A percentile compares a stretch with the other conserved stretches of the same genome.
These are phyloP conservation scores for Pherbina coryleti DNA, from an alignment of 2,888 invertebrate species.

Conservation along the genomic window DNA sequence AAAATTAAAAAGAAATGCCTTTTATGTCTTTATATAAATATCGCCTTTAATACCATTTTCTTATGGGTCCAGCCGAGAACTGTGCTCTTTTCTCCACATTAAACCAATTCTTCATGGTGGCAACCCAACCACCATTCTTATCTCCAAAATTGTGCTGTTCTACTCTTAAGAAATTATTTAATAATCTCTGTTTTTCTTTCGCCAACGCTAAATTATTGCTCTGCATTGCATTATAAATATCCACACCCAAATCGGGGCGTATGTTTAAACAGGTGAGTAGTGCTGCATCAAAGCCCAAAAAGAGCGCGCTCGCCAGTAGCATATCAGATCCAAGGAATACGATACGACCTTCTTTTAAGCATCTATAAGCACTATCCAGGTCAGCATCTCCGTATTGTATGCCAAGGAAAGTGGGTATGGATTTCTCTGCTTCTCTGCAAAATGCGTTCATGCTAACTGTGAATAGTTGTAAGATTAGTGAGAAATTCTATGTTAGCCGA, in stretches of 20 bases:
- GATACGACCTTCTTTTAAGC: constrained; percentile 71
- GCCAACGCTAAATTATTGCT: constrained; percentile 42
- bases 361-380: constrained; percentile 77
- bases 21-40: not conserved
- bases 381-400: constrained; percentile 86
- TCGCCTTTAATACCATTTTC: constrained; percentile 32
- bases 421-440: constrained; percentile 73
- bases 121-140: constrained; percentile 42
- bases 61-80: constrained; percentile 41
- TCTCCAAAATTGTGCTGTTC: constrained; percentile 39
- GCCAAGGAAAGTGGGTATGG: constrained; percentile 82
- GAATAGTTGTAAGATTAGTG: not conserved
- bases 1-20: not conserved
- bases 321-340: constrained; percentile 78
- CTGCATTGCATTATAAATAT: constrained; percentile 73
- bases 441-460: constrained; percentile 82
- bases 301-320: constrained; percentile 76
- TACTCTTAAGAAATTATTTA: constrained; percentile 48
- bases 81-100: constrained; percentile 41
- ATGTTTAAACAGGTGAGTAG: constrained; percentile 81
- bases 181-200: constrained; percentile 43
- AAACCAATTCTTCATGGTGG: constrained; percentile 49
- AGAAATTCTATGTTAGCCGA: not conserved
- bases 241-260: constrained; percentile 73
- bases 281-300: constrained; percentile 79